A percentile compares a stretch with the other conserved stretches of the same genome.
Evolutionary conservation across 2,888 invertebrate genomes (phyloP).

Genomic region (Phyllotreta cruciferae): DNA sequence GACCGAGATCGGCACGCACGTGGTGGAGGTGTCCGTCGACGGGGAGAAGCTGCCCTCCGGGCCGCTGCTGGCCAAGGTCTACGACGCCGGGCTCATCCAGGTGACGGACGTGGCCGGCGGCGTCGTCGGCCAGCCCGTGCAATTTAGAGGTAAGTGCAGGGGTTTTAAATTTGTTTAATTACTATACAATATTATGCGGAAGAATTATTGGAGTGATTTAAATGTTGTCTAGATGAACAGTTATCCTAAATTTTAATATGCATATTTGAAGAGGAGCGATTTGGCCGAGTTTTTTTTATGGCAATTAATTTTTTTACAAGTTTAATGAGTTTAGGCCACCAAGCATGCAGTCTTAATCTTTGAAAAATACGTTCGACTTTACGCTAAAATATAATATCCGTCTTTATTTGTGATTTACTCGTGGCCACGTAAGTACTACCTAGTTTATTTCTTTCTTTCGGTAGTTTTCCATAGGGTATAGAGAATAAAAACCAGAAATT

Average conservation of each 20-base stretch:
- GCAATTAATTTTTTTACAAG: constrained; percentile 28
- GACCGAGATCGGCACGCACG: constrained; percentile 92
- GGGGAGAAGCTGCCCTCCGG: constrained; percentile 90
- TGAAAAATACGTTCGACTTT: constrained; percentile 12
- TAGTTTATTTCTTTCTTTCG: not conserved
- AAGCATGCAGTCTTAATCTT: constrained; percentile 28
- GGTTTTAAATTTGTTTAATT: constrained; percentile 6
- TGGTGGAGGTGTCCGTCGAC: constrained; percentile 86
- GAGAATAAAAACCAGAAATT: not conserved
- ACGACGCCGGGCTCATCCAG: constrained; percentile 91
- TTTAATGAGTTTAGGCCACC: constrained; percentile 27
- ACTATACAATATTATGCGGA: not conserved
- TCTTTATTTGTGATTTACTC: constrained; percentile 25
- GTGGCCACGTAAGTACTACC: constrained; percentile 28
- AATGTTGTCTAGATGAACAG: not conserved
- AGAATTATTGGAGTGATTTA: constrained; percentile 19
- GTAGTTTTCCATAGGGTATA: not conserved
- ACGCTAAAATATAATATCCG: constrained; percentile 4
- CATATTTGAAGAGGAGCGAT: not conserved
- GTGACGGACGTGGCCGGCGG: constrained; percentile 94
- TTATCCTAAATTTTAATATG: not conserved
- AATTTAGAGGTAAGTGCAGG: constrained; percentile 82
- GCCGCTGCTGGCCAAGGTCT: constrained; percentile 92
- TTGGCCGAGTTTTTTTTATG: constrained; percentile 28
- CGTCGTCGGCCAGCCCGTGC: constrained; percentile 93